Percentiles rank a stretch among this genome's conserved stretches.
phyloP scores from a whole-genome alignment of 1,140 invertebrate genomes.

The Vanessa tameamea region DNA sequence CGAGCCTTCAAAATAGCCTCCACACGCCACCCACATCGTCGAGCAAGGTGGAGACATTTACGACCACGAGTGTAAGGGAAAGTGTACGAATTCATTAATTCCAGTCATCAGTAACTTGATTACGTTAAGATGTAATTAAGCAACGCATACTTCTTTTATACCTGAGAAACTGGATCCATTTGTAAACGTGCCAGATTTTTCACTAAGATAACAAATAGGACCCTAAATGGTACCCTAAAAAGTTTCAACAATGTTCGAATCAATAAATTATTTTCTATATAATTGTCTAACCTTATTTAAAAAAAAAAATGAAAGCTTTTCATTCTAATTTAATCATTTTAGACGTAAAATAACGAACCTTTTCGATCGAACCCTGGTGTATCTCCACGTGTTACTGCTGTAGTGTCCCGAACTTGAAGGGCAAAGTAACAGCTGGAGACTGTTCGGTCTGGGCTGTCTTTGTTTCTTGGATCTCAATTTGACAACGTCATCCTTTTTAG shows the following conservation, averaged over 20 bases:
- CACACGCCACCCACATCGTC: constrained; percentile 40
- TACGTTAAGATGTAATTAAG: constrained; percentile 10
- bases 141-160: constrained; percentile 1
- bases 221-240: too few species aligned
- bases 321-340: not conserved
- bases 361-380: constrained; percentile 71
- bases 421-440: constrained; percentile 69
- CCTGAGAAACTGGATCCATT: constrained; percentile 15
- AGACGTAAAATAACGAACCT: constrained; percentile 51
- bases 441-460: constrained; percentile 70
- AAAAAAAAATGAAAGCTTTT: not conserved
- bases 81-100: constrained; percentile 43
- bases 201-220: not conserved
- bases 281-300: not conserved
- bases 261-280: too few species aligned
- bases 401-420: constrained; percentile 71
- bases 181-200: not conserved
- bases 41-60: constrained; percentile 40
- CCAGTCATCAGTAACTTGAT: constrained; percentile 25
- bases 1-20: constrained; percentile 35
- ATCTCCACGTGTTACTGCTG: constrained; percentile 74
- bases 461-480: constrained; percentile 68
- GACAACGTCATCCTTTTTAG: constrained; percentile 61
- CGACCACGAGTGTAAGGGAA: constrained; percentile 41
- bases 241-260: too few species aligned